Base-by-base conservation (phyloP, 92 coral and sea anemone species). In the Epizoanthus illoricatus region DNA sequence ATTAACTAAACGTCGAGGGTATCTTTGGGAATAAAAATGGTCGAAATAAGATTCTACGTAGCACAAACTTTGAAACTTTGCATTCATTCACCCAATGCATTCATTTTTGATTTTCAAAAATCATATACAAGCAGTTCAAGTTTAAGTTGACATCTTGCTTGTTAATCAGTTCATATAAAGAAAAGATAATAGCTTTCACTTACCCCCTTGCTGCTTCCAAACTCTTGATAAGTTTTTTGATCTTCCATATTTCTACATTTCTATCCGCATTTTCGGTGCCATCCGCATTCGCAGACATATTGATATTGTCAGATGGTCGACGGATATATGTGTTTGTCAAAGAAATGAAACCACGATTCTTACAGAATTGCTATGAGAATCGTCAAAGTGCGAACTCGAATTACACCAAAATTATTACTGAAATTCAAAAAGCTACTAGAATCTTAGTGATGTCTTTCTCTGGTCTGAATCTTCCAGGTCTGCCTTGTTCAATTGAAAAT, bases 201-300 rank as follows among this genome's bases (percentile, higher is more conserved):
- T 80, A 95, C 98, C 98, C 98, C 81, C 98, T 93, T 15, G 98
- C 98, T 18, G 98, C 98, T 85, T 95, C 98, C 49, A 95, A 89
- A 89, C 98, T 95, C 79, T 95, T 95, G 28, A 95, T 95, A 63
- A 95, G 86, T 80, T 93, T 95, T 84, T 95, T 95, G 83, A 95
- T 95, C 89, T 95, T 95, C 98, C 98, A 95, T 74, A 95, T 95
- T 88, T 95, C 98, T 63, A 95, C 98, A 89, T 95, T 95, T 86
- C 98, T 90, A 71, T 95, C 98, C 19, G 98, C 94, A 17, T 94
- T 97, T 73, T 95, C 98, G 40, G 95, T 88, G 10, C 94, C 94
- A 45, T 93, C 98, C 72, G 87, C 89, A 45, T 75, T 81, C 33
- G 80, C 61, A 7, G 67, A 68, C 84, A 68, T 61, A 36, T 20